These are phyloP conservation scores for Apoda limacodes DNA, from an alignment of 2,888 invertebrate species.

Conservation along the genomic window DNA sequence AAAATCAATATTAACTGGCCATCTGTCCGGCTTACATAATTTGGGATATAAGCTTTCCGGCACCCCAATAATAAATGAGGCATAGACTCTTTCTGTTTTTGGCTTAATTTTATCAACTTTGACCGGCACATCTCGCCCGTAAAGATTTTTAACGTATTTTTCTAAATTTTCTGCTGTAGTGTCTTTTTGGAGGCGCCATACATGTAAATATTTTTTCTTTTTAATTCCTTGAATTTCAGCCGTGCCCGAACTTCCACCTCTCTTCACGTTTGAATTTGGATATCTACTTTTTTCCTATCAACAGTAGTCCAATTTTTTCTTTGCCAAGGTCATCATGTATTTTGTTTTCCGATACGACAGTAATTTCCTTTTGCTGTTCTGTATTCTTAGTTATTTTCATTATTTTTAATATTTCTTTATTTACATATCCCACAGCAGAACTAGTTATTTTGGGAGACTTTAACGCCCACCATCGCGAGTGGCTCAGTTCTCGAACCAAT, in stretches of 20 bases:
- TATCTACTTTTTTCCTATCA: background rate
- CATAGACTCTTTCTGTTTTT: constrained; percentile 22
- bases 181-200: constrained; percentile 9
- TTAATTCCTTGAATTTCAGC: constrained; percentile 3
- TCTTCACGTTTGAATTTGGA: constrained; percentile 1
- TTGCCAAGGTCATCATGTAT: too few relatives aligned
- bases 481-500: too few relatives aligned
- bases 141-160: constrained; percentile 5
- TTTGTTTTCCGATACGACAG: too few relatives aligned
- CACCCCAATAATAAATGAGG: constrained; percentile 21
- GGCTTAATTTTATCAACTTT: constrained; percentile 19
- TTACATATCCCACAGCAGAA: too few relatives aligned
- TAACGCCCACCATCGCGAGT: too few relatives aligned
- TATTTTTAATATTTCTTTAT: too few relatives aligned
- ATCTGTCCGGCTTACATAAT: constrained; percentile 16
- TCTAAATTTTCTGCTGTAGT: constrained; percentile 8
- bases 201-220: constrained; percentile 10
- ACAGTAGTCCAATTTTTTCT: background rate
- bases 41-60: constrained; percentile 17
- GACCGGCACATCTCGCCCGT: constrained; percentile 1
- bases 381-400: too few relatives aligned
- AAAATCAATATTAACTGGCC: constrained; percentile 20
- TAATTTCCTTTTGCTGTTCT: too few relatives aligned
- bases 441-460: too few relatives aligned
- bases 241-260: background rate